These are phyloP conservation scores for Corythornis leucogaster DNA, from an alignment of 2,797 vertebrate genomes.

Conservation along the genomic window DNA sequence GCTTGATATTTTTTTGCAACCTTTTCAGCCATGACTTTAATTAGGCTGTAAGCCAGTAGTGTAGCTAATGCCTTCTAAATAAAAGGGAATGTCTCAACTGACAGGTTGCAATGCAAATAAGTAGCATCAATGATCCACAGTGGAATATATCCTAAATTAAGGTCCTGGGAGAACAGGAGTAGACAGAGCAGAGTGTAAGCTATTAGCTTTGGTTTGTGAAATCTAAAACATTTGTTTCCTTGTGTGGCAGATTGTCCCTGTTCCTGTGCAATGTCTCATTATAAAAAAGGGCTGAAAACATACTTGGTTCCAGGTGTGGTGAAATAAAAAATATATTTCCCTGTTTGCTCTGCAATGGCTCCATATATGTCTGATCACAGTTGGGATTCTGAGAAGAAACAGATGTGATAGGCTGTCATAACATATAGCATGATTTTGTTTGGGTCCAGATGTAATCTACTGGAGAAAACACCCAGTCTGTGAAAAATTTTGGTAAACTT, in stretches of 20 bases:
- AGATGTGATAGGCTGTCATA: background rate
- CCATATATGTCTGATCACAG: background rate
- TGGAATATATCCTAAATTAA: background rate
- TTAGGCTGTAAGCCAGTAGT: background rate
- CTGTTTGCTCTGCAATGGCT: background rate
- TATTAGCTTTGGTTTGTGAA: constrained; percentile 8
- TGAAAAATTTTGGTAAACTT: background rate
- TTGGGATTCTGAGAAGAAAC: background rate
- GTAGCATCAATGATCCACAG: background rate
- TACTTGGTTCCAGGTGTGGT: background rate
- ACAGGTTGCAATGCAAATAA: background rate
- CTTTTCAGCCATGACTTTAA: background rate
- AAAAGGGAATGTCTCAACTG: background rate
- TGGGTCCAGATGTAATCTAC: background rate
- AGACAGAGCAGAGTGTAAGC: background rate
- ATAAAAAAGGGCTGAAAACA: background rate
- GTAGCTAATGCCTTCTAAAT: background rate
- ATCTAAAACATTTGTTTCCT: background rate
- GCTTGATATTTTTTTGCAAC: background rate
- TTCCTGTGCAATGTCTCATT: background rate
- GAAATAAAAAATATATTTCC: background rate
- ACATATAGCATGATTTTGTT: background rate
- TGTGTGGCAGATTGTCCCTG: background rate
- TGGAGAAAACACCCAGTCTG: background rate
- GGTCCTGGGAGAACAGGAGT: background rate